phyloP scores from a whole-genome alignment of 2,888 invertebrate genomes.

The Eupsilia transversa region DNA sequence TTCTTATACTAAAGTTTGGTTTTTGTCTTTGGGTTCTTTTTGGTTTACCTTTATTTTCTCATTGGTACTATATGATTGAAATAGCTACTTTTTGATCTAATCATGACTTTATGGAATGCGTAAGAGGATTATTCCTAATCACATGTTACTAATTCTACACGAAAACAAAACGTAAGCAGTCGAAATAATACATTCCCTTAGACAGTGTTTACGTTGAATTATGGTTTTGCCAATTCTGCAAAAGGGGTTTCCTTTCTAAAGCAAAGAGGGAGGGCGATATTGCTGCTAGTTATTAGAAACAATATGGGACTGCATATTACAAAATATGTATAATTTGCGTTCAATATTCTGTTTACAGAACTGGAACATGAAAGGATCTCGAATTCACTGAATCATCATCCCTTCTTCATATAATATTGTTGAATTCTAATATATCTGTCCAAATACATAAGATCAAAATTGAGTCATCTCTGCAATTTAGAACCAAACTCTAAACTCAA shows the following conservation, averaged over 20 bases:
- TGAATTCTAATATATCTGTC: neutral
- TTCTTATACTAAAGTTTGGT: slow-evolving; percentile 67
- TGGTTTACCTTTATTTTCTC: neutral
- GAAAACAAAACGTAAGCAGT: neutral
- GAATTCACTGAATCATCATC: neutral
- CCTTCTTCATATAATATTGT: neutral
- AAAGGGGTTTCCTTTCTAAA: neutral
- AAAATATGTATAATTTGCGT: neutral
- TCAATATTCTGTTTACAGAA: neutral
- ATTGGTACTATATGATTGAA: neutral
- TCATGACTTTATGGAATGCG: neutral
- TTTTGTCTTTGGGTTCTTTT: slow-evolving; percentile 12
- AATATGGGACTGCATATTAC: neutral
- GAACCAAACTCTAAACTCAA: too few relatives aligned
- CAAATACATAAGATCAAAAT: neutral
- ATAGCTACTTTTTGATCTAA: neutral
- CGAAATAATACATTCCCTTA: neutral
- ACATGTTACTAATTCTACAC: neutral
- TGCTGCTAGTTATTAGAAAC: neutral
- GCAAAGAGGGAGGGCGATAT: too few relatives aligned
- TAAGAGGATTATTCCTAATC: neutral
- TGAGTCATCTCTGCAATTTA: neutral
- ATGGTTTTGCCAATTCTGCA: neutral
- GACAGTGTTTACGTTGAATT: neutral
- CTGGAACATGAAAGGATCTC: neutral